Percentiles rank a stretch among this genome's conserved stretches.
phyloP scores from a whole-genome alignment of 2,888 invertebrate species.

The Drosophila atripex region DNA sequence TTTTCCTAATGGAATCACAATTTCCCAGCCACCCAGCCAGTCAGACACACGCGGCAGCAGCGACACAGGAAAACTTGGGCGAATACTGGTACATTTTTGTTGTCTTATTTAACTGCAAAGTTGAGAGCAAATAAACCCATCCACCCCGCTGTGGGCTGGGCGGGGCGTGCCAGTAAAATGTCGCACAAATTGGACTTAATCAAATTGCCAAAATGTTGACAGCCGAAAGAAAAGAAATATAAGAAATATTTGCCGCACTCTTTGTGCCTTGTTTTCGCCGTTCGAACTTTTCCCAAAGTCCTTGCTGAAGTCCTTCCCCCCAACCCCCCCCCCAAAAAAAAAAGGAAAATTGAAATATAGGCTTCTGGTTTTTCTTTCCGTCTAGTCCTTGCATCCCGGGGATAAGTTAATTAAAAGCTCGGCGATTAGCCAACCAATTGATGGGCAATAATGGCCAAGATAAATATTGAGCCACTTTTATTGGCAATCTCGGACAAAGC shows the following conservation, averaged over 20 bases:
- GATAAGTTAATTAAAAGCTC: conserved; percentile 15
- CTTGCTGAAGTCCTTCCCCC: background rate
- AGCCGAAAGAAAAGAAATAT: conserved; percentile 42
- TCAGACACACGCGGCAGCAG: conserved; percentile 17
- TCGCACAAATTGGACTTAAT: conserved; percentile 72
- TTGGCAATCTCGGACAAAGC: background rate
- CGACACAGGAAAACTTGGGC: conserved; percentile 37
- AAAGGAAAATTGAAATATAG: conserved; percentile 52
- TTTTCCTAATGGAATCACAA: conserved; percentile 77
- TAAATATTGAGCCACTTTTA: conserved; percentile 5
- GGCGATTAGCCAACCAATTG: conserved; percentile 19
- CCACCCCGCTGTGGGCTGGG: conserved; percentile 20
- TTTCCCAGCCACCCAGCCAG: conserved; percentile 33
- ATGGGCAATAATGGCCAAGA: conserved; percentile 11
- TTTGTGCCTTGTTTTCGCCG: conserved; percentile 56
- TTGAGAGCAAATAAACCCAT: conserved; percentile 67
- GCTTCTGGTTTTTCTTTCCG: conserved; percentile 4
- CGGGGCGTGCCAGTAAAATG: conserved; percentile 37
- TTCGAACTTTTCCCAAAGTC: conserved; percentile 27
- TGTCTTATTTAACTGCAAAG: conserved; percentile 71
- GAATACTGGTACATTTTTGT: conserved; percentile 42
- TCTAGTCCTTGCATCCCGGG: background rate
- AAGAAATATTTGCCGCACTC: conserved; percentile 64
- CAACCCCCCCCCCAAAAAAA: background rate
- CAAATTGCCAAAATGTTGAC: conserved; percentile 64